phyloP scores from a whole-genome alignment of 2,888 invertebrate species.

The Cephalotes varians region DNA sequence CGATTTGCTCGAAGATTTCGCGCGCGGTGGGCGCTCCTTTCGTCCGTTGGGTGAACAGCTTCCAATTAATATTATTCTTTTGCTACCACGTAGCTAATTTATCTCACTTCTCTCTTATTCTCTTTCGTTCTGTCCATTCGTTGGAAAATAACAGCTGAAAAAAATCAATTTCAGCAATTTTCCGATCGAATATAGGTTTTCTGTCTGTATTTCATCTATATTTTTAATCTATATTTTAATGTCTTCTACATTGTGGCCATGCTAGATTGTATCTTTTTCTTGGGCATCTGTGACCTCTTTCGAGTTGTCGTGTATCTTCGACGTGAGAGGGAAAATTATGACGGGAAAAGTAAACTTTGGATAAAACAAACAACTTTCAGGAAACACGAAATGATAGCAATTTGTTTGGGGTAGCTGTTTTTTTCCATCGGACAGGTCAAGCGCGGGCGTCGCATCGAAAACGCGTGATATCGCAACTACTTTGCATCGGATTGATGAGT shows the following conservation, averaged over 20 bases:
- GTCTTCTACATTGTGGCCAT: neutral
- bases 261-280: neutral
- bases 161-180: neutral
- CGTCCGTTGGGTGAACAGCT: neutral
- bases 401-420: neutral
- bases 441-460: neutral
- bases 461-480: neutral
- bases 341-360: neutral
- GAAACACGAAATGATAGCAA: neutral
- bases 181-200: neutral
- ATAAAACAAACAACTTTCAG: neutral
- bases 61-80: slow-evolving; percentile 30
- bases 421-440: neutral
- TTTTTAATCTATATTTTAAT: neutral
- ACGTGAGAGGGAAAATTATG: neutral
- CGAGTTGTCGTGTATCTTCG: neutral
- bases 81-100: neutral
- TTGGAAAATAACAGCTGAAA: neutral
- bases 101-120: neutral
- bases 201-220: neutral
- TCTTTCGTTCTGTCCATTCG: neutral
- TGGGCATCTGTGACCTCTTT: neutral
- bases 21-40: neutral
- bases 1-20: slow-evolving; percentile 19
- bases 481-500: neutral